Conservation (phyloP, 2,113 vertebrate genomes). For the Oryzias curvinotus region DNA sequence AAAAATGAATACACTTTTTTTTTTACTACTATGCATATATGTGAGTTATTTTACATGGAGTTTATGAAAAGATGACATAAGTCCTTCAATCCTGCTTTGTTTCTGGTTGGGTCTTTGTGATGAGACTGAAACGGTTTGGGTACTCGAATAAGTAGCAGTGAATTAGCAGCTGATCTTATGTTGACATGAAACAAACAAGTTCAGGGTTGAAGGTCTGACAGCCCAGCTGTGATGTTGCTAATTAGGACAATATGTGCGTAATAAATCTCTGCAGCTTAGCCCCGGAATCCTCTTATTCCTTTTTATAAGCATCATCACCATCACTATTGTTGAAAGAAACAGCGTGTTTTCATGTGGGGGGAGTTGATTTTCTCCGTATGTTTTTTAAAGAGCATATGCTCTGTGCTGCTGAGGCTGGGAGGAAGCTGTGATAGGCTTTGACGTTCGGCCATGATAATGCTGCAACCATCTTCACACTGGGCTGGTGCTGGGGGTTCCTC, state of each 20-base stretch:
- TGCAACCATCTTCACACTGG: slow-evolving; percentile 62
- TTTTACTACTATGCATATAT: too few relatives aligned
- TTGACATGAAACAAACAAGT: slow-evolving; percentile 62
- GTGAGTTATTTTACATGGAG: too few relatives aligned
- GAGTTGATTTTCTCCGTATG: slow-evolving; percentile 53
- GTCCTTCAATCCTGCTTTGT: too few relatives aligned
- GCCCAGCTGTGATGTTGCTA: slow-evolving; percentile 65
- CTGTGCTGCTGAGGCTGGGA: slow-evolving; percentile 34
- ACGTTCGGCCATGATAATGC: slow-evolving; percentile 55
- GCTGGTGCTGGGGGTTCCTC: slow-evolving; percentile 55
- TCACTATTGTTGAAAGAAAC: slow-evolving; percentile 18
- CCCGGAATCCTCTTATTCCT: slow-evolving; percentile 42
- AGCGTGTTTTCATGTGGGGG: slow-evolving; percentile 5
- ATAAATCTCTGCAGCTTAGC: slow-evolving; percentile 56
- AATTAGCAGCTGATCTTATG: slow-evolving; percentile 60
- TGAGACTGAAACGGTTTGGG: neutral
- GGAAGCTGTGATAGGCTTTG: slow-evolving; percentile 54
- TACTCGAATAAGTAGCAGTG: neutral
- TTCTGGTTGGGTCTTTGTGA: neutral
- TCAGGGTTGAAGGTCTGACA: slow-evolving; percentile 52
- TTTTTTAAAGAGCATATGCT: slow-evolving; percentile 55
- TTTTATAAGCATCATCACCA: slow-evolving; percentile 16
- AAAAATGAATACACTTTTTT: too few relatives aligned
- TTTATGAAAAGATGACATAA: too few relatives aligned
- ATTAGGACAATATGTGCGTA: slow-evolving; percentile 67